These are phyloP conservation scores for Tapirus indicus DNA, from an alignment of 2,797 vertebrate species.

Conservation along the genomic window DNA sequence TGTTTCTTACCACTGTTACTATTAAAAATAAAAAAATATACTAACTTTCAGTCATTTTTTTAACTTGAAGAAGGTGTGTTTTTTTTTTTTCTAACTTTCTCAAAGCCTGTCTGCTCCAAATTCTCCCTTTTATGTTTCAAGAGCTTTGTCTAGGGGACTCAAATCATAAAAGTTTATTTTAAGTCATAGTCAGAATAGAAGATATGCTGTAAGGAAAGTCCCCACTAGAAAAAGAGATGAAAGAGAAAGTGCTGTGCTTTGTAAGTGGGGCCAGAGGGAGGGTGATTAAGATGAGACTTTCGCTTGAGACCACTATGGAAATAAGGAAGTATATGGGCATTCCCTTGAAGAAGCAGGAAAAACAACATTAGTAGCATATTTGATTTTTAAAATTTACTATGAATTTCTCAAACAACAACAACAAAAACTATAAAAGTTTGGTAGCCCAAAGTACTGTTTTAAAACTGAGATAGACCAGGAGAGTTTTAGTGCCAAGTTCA, in stretches of 20 bases:
- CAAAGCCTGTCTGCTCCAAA: neutral
- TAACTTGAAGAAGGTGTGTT: neutral
- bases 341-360: neutral
- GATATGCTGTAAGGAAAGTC: neutral
- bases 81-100: neutral
- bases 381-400: neutral
- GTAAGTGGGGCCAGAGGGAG: neutral
- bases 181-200: neutral
- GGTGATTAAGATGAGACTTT: neutral
- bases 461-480: neutral
- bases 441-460: neutral
- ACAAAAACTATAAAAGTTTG: neutral
- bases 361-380: neutral
- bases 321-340: neutral
- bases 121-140: neutral
- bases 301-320: neutral
- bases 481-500: neutral
- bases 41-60: neutral
- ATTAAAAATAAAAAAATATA: neutral
- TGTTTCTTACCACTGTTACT: conserved; percentile 4
- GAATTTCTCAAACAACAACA: neutral
- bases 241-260: neutral
- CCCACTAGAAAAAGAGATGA: neutral
- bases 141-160: neutral
- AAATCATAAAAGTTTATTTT: neutral